phyloP scores from a whole-genome alignment of 2,888 invertebrate species.

The Drosophila stalkeri region DNA sequence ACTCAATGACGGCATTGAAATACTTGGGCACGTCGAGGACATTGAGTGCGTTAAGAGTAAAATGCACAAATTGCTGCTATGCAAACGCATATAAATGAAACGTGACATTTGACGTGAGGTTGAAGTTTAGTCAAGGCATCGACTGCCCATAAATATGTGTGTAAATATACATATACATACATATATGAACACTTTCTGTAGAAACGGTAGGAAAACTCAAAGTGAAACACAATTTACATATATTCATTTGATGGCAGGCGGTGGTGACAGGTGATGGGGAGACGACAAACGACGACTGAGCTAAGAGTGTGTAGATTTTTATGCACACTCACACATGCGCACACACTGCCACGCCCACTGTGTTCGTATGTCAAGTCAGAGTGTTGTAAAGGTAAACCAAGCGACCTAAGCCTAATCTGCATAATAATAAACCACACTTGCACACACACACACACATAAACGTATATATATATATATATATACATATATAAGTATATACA shows the following conservation, averaged over 20 bases:
- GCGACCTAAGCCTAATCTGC: conserved; percentile 74
- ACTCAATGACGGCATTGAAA: conserved; percentile 27
- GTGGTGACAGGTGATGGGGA: not conserved
- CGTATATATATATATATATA: not conserved
- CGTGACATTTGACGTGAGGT: conserved; percentile 74
- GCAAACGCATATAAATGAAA: conserved; percentile 70
- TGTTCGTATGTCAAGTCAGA: conserved; percentile 31
- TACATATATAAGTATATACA: not conserved
- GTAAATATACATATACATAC: not conserved
- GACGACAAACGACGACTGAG: not conserved
- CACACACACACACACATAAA: conserved; percentile 7
- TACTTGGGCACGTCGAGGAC: conserved; percentile 22
- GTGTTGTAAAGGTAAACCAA: conserved; percentile 56
- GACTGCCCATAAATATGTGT: conserved; percentile 52
- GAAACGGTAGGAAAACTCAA: conserved; percentile 65
- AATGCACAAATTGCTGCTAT: conserved; percentile 62
- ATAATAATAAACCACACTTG: conserved; percentile 75
- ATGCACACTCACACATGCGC: conserved; percentile 50
- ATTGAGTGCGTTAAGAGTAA: conserved; percentile 32
- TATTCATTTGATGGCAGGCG: not conserved
- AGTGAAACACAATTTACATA: conserved; percentile 71
- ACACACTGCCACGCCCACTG: conserved; percentile 16
- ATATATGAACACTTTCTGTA: conserved; percentile 15
- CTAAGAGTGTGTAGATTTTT: conserved; percentile 50
- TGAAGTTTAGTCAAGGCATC: conserved; percentile 57